Evolutionary conservation across 2,888 invertebrate genomes (phyloP).

Genomic region (Hylaea fasciaria): DNA sequence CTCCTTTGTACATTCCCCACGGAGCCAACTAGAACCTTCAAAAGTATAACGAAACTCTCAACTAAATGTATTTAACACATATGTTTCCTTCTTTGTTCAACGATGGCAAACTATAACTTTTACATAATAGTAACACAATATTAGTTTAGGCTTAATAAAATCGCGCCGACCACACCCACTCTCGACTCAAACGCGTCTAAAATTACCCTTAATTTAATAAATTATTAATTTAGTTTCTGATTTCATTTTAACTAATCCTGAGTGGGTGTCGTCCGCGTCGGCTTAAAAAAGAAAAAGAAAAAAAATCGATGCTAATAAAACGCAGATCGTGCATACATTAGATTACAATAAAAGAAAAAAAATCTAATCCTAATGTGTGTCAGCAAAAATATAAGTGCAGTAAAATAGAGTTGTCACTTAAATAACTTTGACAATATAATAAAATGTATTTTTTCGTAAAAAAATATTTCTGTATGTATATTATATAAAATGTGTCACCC

Average conservation of each 20-base stretch:
- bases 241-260: constrained; percentile 51
- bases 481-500: constrained; percentile 80
- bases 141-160: constrained; percentile 73
- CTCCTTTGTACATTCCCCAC: constrained; percentile 74
- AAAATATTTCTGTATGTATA: constrained; percentile 83
- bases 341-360: constrained; percentile 72
- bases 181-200: constrained; percentile 52
- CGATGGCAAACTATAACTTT: constrained; percentile 83
- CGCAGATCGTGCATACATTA: constrained; percentile 84
- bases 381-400: constrained; percentile 84
- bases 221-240: constrained; percentile 67
- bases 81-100: constrained; percentile 79
- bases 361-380: constrained; percentile 80
- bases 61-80: constrained; percentile 80
- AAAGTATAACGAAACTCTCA: constrained; percentile 80
- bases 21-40: constrained; percentile 66
- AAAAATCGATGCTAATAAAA: constrained; percentile 75
- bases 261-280: constrained; percentile 57
- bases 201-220: constrained; percentile 53
- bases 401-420: constrained; percentile 81
- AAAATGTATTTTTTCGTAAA: constrained; percentile 77
- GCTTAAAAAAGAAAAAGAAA: constrained; percentile 55
- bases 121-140: constrained; percentile 78
- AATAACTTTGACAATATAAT: constrained; percentile 82
- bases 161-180: constrained; percentile 58